These are phyloP conservation scores for Probosciger aterrimus DNA, from an alignment of 2,113 vertebrate species.

Conservation along the genomic window DNA sequence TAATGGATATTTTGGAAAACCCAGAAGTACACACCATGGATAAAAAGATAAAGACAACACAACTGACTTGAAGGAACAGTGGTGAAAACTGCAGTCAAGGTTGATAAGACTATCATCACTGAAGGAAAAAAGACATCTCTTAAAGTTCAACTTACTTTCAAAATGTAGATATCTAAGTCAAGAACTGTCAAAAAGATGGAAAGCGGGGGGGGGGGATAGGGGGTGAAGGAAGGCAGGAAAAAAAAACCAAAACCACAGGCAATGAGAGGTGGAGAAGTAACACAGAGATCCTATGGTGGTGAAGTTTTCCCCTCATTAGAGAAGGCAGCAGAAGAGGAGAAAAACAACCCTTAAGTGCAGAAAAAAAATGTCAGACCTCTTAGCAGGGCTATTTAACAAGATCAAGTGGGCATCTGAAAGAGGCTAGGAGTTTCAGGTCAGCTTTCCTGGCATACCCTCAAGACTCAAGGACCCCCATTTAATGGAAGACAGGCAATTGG, in stretches of 20 bases:
- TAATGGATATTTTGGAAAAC: background rate
- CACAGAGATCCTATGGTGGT: background rate
- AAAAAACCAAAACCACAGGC: background rate
- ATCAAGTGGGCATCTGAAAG: background rate
- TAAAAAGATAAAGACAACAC: background rate
- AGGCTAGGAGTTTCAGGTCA: background rate
- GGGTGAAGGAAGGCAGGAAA: background rate
- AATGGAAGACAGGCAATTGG: background rate
- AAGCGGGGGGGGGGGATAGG: background rate
- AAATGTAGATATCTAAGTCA: background rate
- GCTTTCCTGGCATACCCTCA: background rate
- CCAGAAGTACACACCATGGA: background rate
- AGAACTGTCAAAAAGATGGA: background rate
- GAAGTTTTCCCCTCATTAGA: background rate
- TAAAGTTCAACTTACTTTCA: background rate
- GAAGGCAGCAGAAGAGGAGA: background rate
- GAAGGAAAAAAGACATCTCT: background rate
- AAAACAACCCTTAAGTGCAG: background rate
- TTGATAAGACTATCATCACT: background rate
- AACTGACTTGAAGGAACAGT: background rate
- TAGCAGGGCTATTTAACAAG: background rate
- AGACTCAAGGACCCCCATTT: background rate
- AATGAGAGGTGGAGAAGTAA: background rate
- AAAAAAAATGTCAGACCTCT: background rate
- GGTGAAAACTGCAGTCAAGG: background rate